A percentile compares a stretch with the other conserved stretches of the same genome.
These are phyloP conservation scores for Philereme transversata DNA, from an alignment of 2,888 invertebrate genomes.

Conservation along the genomic window DNA sequence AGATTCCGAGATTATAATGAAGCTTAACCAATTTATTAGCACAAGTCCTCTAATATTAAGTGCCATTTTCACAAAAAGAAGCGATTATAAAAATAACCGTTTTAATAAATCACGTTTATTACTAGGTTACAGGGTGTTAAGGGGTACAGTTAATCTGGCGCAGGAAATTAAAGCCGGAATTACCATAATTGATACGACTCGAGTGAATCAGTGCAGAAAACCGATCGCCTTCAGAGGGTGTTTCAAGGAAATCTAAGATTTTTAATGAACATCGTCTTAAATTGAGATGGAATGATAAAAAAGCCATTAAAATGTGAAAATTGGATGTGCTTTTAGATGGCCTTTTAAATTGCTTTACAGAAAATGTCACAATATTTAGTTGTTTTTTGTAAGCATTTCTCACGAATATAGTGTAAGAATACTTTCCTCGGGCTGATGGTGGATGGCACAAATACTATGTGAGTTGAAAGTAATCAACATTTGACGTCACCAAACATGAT, in stretches of 20 bases:
- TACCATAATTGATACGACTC: constrained; percentile 83
- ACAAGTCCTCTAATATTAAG: constrained; percentile 28
- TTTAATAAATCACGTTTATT: constrained; percentile 79
- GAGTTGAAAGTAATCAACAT: too few relatives aligned
- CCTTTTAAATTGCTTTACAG: too few relatives aligned
- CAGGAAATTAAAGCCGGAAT: constrained; percentile 82
- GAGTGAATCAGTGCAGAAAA: constrained; percentile 75
- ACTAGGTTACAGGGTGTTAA: constrained; percentile 47
- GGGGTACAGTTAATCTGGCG: constrained; percentile 71
- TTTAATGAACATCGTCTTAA: constrained; percentile 58
- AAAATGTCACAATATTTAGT: too few relatives aligned
- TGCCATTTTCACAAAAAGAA: constrained; percentile 37
- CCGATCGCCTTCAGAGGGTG: constrained; percentile 66
- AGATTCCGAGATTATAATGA: background rate
- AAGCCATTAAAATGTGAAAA: constrained; percentile 37
- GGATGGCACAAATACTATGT: too few relatives aligned
- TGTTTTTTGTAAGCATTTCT: too few relatives aligned
- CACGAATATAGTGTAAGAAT: too few relatives aligned
- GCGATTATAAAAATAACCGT: constrained; percentile 61
- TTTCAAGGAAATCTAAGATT: constrained; percentile 53
- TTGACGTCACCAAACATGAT: too few relatives aligned
- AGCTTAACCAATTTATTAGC: constrained; percentile 5
- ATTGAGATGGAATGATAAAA: constrained; percentile 54
- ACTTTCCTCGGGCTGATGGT: too few relatives aligned
- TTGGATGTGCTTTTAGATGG: too few relatives aligned